Percentiles rank a stretch among this genome's conserved stretches.
phyloP scores from a whole-genome alignment of 2,888 invertebrate genomes.

The Argyresthia goedartella region DNA sequence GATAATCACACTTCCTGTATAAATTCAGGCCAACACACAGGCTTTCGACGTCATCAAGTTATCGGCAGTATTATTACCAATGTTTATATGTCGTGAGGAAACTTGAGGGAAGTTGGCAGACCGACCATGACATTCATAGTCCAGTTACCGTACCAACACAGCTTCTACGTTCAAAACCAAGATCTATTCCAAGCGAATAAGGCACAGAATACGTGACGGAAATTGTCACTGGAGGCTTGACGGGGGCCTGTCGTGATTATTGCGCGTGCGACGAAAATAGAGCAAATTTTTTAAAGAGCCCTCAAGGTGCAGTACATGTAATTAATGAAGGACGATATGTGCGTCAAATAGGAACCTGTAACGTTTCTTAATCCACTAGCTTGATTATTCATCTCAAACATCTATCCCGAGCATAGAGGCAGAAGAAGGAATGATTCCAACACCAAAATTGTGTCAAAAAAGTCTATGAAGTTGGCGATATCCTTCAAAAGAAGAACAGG shows the following conservation, averaged over 20 bases:
- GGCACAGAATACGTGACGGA: background rate
- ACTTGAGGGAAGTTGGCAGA: background rate
- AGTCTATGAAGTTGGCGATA: no score
- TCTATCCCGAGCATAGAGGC: no score
- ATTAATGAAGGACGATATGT: no score
- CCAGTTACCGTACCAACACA: background rate
- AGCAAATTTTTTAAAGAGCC: background rate
- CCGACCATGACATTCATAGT: constrained; percentile 6
- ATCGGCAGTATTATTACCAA: background rate
- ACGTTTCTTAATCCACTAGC: no score
- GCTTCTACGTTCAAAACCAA: background rate
- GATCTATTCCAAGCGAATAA: background rate
- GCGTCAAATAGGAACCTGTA: no score
- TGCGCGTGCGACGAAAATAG: background rate
- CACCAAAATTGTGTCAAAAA: no score
- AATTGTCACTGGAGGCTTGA: constrained; percentile 2
- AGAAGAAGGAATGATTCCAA: no score
- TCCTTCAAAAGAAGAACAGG: no score
- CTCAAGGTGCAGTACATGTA: background rate
- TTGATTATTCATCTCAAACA: no score
- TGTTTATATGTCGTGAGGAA: background rate
- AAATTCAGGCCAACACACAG: background rate
- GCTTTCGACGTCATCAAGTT: background rate
- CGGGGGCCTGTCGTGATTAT: constrained; percentile 2
- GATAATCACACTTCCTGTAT: background rate